These are phyloP conservation scores for Euleptes europaea DNA, from an alignment of 2,113 vertebrate genomes.

Conservation along the genomic window DNA sequence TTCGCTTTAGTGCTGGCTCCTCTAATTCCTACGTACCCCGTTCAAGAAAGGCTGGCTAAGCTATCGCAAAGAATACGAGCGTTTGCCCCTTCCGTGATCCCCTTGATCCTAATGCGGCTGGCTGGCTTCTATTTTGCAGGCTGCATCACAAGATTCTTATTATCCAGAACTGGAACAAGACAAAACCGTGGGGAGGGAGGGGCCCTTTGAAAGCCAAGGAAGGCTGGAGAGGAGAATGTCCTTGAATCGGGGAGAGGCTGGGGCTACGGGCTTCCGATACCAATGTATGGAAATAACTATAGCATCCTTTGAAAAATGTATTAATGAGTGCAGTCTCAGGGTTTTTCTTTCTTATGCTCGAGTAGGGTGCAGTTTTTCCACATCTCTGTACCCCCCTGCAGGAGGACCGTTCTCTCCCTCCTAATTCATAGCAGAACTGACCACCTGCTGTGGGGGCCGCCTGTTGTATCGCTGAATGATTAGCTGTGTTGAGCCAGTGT, in stretches of 20 bases:
- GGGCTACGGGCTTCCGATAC: not conserved
- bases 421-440: no score
- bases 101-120: not conserved
- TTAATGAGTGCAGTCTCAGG: not conserved
- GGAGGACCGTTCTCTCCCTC: no score
- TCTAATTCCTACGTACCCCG: not conserved
- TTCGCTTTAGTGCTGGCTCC: not conserved
- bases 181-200: no score
- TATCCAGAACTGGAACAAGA: not conserved
- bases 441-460: no score
- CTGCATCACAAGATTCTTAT: not conserved
- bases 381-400: no score
- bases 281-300: not conserved
- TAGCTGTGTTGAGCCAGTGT: no score
- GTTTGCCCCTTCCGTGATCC: not conserved
- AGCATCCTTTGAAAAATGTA: not conserved
- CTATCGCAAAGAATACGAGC: not conserved
- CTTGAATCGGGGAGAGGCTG: not conserved
- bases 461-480: no score
- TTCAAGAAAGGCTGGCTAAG: not conserved
- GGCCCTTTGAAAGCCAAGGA: not conserved
- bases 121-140: no score
- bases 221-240: not conserved
- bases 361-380: no score
- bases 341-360: no score